Conservation (phyloP, 37 sponge, comb jelly and placozoan genomes). For the Haliclona indistincta region DNA sequence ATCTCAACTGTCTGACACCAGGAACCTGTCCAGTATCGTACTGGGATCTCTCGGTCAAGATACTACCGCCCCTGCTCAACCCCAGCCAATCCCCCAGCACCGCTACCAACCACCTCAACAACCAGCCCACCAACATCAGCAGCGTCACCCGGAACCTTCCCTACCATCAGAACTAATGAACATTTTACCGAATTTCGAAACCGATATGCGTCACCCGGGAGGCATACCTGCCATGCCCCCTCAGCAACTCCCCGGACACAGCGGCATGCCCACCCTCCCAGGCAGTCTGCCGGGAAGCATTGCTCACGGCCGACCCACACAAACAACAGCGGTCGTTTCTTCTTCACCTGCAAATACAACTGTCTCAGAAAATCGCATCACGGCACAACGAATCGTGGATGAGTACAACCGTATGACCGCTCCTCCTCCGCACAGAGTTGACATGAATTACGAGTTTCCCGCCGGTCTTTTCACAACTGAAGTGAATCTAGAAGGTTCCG, state of each 20-base stretch:
- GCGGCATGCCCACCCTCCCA: not conserved
- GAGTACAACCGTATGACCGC: conserved; percentile 28
- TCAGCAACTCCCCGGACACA: not conserved
- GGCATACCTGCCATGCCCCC: not conserved
- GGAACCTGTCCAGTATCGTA: no score
- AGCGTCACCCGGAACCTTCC: no score
- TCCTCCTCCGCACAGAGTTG: conserved; percentile 9
- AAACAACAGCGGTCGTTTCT: not conserved
- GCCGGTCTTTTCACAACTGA: conserved; percentile 39
- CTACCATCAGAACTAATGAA: not conserved
- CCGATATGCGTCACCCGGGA: not conserved
- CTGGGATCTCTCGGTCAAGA: no score
- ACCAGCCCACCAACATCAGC: no score
- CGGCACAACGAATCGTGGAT: conserved; percentile 40
- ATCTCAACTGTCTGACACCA: no score
- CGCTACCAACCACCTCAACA: no score
- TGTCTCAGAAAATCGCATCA: conserved; percentile 45
- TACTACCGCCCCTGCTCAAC: no score
- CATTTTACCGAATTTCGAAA: not conserved
- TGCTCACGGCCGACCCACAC: not conserved
- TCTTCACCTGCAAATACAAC: not conserved
- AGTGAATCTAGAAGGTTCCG: conserved; percentile 57
- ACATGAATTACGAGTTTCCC: conserved; percentile 43
- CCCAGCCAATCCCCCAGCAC: no score
- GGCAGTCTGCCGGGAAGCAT: not conserved